phyloP scores from a whole-genome alignment of 2,888 invertebrate genomes.

The Anticlea derivata region DNA sequence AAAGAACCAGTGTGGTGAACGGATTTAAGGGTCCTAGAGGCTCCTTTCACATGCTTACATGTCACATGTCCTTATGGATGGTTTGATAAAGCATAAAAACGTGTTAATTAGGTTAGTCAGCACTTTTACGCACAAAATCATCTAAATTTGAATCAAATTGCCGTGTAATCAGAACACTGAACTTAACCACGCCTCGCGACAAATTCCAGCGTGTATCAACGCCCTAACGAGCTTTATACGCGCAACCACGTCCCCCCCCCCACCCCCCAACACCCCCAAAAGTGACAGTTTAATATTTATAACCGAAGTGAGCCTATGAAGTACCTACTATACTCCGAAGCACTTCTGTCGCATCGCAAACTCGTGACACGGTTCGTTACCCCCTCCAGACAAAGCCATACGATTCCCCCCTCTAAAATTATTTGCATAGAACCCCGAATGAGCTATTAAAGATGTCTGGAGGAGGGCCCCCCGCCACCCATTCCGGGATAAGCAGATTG shows the following conservation, averaged over 20 bases:
- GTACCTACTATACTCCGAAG: constrained; percentile 53
- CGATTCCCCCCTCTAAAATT: constrained; percentile 77
- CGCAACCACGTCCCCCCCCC: constrained; percentile 60
- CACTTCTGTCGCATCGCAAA: constrained; percentile 77
- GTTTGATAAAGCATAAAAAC: too few species aligned
- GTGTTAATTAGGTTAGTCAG: too few species aligned
- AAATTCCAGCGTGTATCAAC: constrained; percentile 51
- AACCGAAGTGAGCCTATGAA: constrained; percentile 67
- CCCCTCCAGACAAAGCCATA: constrained; percentile 80
- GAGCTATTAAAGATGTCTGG: constrained; percentile 82
- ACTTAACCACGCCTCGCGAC: constrained; percentile 47
- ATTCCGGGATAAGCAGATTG: constrained; percentile 80
- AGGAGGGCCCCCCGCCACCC: constrained; percentile 58
- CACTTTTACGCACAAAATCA: constrained; percentile 11
- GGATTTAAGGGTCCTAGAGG: too few species aligned
- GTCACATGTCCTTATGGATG: too few species aligned
- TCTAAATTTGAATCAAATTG: constrained; percentile 24
- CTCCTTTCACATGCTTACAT: too few species aligned
- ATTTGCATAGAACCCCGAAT: constrained; percentile 83
- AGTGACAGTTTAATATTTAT: constrained; percentile 76
- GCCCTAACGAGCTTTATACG: constrained; percentile 66
- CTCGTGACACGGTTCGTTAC: constrained; percentile 80
- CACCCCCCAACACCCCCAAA: constrained; percentile 44
- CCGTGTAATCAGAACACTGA: constrained; percentile 30
- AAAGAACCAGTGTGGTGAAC: too few species aligned